These are phyloP conservation scores for Heliconius aoede DNA, from an alignment of 2,888 invertebrate species.

Conservation along the genomic window DNA sequence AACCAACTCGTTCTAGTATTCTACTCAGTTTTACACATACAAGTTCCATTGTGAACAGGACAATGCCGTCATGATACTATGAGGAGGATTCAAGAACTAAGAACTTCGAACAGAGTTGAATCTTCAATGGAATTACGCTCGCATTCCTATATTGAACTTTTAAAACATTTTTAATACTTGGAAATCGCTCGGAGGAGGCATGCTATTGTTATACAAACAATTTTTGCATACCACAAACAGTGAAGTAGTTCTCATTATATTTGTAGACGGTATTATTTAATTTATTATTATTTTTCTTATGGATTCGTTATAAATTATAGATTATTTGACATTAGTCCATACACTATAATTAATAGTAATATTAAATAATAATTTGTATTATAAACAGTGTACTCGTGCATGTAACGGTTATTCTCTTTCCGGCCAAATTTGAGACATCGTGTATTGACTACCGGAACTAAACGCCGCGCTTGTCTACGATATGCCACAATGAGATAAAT, in stretches of 20 bases:
- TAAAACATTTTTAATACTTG: slow-evolving; percentile 55
- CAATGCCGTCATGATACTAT: slow-evolving; percentile 72
- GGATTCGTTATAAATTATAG: neutral
- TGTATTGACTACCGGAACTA: neutral
- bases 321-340: neutral
- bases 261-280: neutral
- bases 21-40: slow-evolving; percentile 71
- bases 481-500: neutral
- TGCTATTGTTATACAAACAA: slow-evolving; percentile 38
- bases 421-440: neutral
- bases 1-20: slow-evolving; percentile 61
- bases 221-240: slow-evolving; percentile 35
- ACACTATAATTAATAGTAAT: too few species aligned
- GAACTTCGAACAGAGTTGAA: slow-evolving; percentile 74
- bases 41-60: slow-evolving; percentile 70
- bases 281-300: neutral
- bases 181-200: slow-evolving; percentile 45
- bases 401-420: neutral
- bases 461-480: neutral
- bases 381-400: neutral
- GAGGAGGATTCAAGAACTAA: slow-evolving; percentile 65
- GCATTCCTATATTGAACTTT: slow-evolving; percentile 62
- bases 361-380: neutral
- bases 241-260: slow-evolving; percentile 18
- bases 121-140: slow-evolving; percentile 73